Base-by-base conservation (phyloP, 2,888 invertebrate genomes). In the Eupithecia tripunctaria region DNA sequence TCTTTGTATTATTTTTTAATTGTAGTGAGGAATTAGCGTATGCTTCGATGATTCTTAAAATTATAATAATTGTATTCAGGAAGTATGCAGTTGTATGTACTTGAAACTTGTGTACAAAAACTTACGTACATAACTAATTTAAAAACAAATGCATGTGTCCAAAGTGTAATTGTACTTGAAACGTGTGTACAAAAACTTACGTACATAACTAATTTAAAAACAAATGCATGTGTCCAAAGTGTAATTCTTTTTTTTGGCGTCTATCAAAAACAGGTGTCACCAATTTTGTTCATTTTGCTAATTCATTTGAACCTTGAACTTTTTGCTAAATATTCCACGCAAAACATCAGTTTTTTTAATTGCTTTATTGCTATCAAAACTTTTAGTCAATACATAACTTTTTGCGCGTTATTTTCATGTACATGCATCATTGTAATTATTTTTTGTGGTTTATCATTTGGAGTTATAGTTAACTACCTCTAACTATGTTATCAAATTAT, bases 261-360 rank as follows among this genome's bases (percentile, higher is more conserved):
- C 51, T 51, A 47, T 47, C 47, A 21, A 25, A 21, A 51, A 25
- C 14, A 14, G 21, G 8, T 14, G 56, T 29, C 29, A 25, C 14
- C 0, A 41, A 25, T 5, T 32, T 63, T 36, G 10, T 29, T 32
- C 7, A 3, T 21, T 63, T 32, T 63, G 18, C 32, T 32, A 27
- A 62, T 36, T 32, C 12, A 18, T 62, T 32, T 21, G 12, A 64
- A 41, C 38, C 64, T 64, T 64, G 38, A 64, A 64, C 64, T 36
- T 64, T 41, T 38, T 38, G 21, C 1, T 2, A 38, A 41, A 36
- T 25, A 64, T 64, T 18, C 60, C 18, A 8, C n/a, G n/a, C 25
- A 64, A 38, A 64, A 64, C 25, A 64, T 38, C 25, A 15, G 38
- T 14, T 29, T 27, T 29, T 15, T 36, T 64, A 41, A 64, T 64